Evolutionary conservation across 2,888 invertebrate genomes (phyloP).

Genomic region (Platerodrilus igneus): DNA sequence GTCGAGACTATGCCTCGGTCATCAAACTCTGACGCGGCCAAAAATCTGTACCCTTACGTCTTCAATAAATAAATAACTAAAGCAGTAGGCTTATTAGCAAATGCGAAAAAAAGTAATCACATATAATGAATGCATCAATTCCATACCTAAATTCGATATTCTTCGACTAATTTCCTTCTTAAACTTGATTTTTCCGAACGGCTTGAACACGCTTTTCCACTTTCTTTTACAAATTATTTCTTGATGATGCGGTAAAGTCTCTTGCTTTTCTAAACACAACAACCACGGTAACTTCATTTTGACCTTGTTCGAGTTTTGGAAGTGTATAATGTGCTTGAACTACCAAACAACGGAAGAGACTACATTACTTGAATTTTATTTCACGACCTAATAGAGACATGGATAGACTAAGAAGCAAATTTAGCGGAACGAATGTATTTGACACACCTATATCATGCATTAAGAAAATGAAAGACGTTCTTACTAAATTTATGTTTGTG

Average conservation of each 20-base stretch:
- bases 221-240: conserved; percentile 12
- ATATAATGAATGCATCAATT: too few species aligned
- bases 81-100: too few species aligned
- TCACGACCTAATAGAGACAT: conserved; percentile 3
- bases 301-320: conserved; percentile 1
- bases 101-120: not conserved
- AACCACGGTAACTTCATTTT: conserved; percentile 38
- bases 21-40: too few species aligned
- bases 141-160: too few species aligned
- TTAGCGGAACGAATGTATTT: conserved; percentile 31
- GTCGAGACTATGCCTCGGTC: too few species aligned
- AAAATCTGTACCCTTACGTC: too few species aligned
- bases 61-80: too few species aligned
- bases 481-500: too few species aligned
- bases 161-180: conserved; percentile 2
- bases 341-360: conserved; percentile 1
- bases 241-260: conserved; percentile 12
- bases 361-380: conserved; percentile 7
- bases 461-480: too few species aligned
- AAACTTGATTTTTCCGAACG: conserved; percentile 9
- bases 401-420: conserved; percentile 16
- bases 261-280: conserved; percentile 30
- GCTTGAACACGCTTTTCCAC: conserved; percentile 13
- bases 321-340: not conserved
- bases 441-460: too few species aligned